Percentiles rank a stretch among this genome's conserved stretches.
Evolutionary conservation across 2,888 invertebrate genomes (phyloP).

Genomic region (Carterocephalus palaemon): DNA sequence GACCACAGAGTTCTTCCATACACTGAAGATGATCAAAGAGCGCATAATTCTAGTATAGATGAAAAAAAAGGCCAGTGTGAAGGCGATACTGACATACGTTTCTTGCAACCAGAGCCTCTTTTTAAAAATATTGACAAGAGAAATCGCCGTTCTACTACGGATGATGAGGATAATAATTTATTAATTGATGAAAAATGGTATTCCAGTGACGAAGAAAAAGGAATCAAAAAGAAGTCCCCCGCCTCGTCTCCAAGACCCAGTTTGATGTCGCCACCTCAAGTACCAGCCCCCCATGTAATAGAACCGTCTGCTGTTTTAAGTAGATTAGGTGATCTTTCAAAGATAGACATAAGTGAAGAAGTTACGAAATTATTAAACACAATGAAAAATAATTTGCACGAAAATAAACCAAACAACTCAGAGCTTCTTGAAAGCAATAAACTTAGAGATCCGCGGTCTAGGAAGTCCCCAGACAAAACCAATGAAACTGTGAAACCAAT

Average conservation of each 20-base stretch:
- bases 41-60: conserved; percentile 32
- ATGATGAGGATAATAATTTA: conserved; percentile 79
- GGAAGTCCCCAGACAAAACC: conserved; percentile 60
- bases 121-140: conserved; percentile 69
- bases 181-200: conserved; percentile 85
- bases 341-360: conserved; percentile 86
- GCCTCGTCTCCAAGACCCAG: conserved; percentile 54
- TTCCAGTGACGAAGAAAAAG: conserved; percentile 87
- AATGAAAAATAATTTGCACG: conserved; percentile 75
- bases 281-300: conserved; percentile 71
- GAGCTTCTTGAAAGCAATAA: conserved; percentile 36
- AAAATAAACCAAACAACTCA: conserved; percentile 43
- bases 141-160: conserved; percentile 72
- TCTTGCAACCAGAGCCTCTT: conserved; percentile 68
- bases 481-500: conserved; percentile 39
- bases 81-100: conserved; percentile 69
- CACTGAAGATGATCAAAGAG: conserved; percentile 50
- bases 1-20: conserved; percentile 74
- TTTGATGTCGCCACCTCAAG: conserved; percentile 48
- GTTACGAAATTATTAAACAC: conserved; percentile 83
- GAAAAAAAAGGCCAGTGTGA: conserved; percentile 47
- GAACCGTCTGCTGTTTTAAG: conserved; percentile 77
- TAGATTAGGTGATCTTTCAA: conserved; percentile 83
- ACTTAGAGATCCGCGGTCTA: conserved; percentile 63
- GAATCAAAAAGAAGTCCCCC: conserved; percentile 60